Conservation (phyloP, 1,140 invertebrate species). For the Danaus plexippus region DNA sequence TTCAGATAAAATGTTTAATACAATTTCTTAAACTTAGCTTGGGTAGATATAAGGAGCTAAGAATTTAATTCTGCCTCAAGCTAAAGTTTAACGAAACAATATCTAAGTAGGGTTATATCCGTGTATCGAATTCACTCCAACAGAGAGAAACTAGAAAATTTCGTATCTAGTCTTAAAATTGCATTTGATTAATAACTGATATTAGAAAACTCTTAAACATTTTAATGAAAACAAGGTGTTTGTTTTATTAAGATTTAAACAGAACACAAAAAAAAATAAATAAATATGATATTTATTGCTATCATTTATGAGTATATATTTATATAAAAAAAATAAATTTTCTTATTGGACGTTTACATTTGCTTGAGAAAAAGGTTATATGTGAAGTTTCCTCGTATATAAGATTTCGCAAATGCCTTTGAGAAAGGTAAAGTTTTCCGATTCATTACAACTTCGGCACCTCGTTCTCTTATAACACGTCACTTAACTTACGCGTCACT, state of each 20-base stretch:
- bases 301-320: not conserved
- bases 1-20: too few species aligned
- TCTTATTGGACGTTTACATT: too few species aligned
- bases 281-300: constrained; percentile 3
- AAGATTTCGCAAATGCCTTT: constrained; percentile 38
- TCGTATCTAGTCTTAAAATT: not conserved
- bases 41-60: constrained; percentile 13
- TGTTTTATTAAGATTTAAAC: not conserved
- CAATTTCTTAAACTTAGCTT: too few species aligned
- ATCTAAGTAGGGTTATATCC: constrained; percentile 18
- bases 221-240: too few species aligned
- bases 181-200: not conserved
- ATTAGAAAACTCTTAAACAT: too few species aligned
- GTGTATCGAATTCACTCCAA: constrained; percentile 19
- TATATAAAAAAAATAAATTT: too few species aligned
- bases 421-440: constrained; percentile 33
- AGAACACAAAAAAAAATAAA: not conserved
- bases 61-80: constrained; percentile 24
- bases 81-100: constrained; percentile 31
- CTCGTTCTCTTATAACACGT: constrained; percentile 23
- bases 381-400: constrained; percentile 6
- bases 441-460: constrained; percentile 40
- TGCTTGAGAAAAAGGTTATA: too few species aligned
- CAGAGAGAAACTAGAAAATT: constrained; percentile 5
- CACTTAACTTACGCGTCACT: constrained; percentile 17